Evolutionary conservation across 2,113 vertebrate genomes (phyloP).

Genomic region (Microcebus ravelobensis): DNA sequence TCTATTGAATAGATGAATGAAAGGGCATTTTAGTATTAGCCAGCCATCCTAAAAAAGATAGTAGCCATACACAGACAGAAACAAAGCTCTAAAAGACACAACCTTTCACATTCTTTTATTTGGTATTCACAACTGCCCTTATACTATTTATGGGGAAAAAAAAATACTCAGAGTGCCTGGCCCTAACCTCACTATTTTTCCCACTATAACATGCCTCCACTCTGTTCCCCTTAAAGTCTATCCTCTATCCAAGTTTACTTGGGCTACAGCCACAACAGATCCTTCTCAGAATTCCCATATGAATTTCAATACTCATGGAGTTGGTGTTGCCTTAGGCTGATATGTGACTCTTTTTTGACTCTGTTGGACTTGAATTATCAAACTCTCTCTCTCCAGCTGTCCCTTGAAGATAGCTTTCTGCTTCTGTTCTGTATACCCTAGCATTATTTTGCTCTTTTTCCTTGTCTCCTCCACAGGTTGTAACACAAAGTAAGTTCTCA

Average conservation of each 20-base stretch:
- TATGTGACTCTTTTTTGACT: not conserved
- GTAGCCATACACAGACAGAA: constrained; percentile 5
- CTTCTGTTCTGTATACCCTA: not conserved
- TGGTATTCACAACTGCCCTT: not conserved
- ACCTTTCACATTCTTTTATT: constrained; percentile 1
- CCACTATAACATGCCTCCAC: not conserved
- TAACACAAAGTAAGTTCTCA: not conserved
- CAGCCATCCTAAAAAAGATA: not conserved
- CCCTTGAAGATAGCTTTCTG: not conserved
- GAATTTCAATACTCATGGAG: not conserved
- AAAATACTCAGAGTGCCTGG: not conserved
- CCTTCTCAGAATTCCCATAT: not conserved
- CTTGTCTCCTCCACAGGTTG: not conserved
- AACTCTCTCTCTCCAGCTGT: not conserved
- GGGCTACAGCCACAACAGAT: not conserved
- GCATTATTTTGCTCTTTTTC: not conserved
- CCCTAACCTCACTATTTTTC: not conserved
- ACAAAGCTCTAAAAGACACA: not conserved
- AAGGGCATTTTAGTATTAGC: not conserved
- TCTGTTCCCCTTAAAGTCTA: not conserved
- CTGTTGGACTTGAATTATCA: not conserved
- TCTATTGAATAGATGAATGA: not conserved
- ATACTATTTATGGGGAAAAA: not conserved
- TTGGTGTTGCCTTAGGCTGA: not conserved
- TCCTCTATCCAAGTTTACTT: not conserved